Evolutionary conservation across 2,888 invertebrate genomes (phyloP), one percentile per base, ranked within the genome.

Genomic region (Drosophila paranaensis): DNA sequence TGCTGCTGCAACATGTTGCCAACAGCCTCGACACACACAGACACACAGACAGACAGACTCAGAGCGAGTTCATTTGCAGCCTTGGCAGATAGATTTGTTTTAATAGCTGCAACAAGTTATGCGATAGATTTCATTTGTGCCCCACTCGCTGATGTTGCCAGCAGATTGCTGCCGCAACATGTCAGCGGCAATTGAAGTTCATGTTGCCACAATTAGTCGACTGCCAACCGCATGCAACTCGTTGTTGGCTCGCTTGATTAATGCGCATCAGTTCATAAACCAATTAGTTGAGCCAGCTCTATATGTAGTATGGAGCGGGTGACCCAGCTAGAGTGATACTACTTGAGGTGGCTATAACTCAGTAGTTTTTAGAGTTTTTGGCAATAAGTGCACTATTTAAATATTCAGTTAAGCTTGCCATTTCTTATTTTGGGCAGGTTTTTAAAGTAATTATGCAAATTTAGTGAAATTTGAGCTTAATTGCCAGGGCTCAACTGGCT

Each of bases 1-100:
- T 71, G 62, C 71, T 37, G 71, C 67, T 60, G 80, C 76, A 76
- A 80, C 76, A 76, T 80, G 76, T 79, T 76, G 78, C 72, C 33
- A 27, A 27, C 27, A 66, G 54, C 39, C 25, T 2, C 5, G 5
- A 48, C 46, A 48, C 35, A 53, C 25, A 39, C 43, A 20, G 3
- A 39, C 16, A 67, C 25, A 46, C 1, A 25, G 25, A 14, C 1
- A 61, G 54, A 67, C 0, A n/a, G 0, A 27, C 3, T 1, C 20
- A 20, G 20, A 20, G 20, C 20, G 14, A 64, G 62, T 81, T 72
- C 61, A 81, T 78, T 78, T 77, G 60, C 76, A 76, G 77, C 62
- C 77, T 70, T 76, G 60, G 77, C 77, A 82, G 79, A 79, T 79
- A 82, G 82, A 78, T 78, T 78, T 78, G 77, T 78, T 81, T 81